Conservation (phyloP, 2,888 invertebrate species). For the Diarsia dahlii region DNA sequence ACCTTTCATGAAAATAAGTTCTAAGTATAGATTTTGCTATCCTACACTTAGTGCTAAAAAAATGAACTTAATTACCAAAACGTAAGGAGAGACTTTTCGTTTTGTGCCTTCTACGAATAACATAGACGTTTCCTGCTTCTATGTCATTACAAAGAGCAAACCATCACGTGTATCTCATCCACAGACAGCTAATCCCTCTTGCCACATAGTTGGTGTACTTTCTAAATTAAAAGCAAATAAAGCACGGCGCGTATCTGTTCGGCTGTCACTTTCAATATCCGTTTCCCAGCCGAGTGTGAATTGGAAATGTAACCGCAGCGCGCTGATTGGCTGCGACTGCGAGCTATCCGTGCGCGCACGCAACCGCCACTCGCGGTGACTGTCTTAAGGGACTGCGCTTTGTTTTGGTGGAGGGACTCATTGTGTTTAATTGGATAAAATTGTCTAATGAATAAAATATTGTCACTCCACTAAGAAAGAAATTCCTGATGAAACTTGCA, state of each 20-base stretch:
- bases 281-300: constrained; percentile 56
- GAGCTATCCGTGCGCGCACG: constrained; percentile 42
- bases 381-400: constrained; percentile 4
- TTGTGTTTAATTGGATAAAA: constrained; percentile 11
- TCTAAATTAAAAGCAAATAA: constrained; percentile 62
- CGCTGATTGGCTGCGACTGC: constrained; percentile 50
- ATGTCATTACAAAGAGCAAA: background rate
- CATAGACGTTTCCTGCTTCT: background rate
- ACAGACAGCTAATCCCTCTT: background rate
- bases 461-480: background rate
- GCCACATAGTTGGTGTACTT: constrained; percentile 33
- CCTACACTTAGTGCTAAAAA: background rate
- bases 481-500: background rate
- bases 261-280: constrained; percentile 62
- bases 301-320: constrained; percentile 62
- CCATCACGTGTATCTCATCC: background rate
- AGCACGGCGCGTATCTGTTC: constrained; percentile 48
- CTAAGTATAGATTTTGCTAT: background rate
- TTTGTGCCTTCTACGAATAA: background rate
- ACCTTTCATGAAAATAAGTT: background rate
- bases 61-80: background rate
- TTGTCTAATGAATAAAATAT: constrained; percentile 18
- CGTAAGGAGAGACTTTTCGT: background rate
- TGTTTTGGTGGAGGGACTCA: constrained; percentile 17
- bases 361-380: constrained; percentile 43